These are phyloP conservation scores for Anneissia japonica DNA, from an alignment of 35 echinoderm and acorn worm genomes.

Conservation along the genomic window DNA sequence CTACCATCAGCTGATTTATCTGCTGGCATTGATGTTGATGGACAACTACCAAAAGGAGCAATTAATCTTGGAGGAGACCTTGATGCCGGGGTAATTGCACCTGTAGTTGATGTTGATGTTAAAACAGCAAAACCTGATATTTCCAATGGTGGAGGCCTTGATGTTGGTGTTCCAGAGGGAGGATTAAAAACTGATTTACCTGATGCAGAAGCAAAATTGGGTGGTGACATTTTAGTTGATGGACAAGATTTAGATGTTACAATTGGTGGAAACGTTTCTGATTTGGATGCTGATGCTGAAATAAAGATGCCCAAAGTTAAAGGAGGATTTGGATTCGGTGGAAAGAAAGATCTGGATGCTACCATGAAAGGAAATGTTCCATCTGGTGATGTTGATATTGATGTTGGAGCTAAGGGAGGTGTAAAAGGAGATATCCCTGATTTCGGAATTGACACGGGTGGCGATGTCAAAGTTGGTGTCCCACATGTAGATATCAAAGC, in stretches of 20 bases:
- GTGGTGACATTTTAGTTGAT: neutral
- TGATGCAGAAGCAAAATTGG: neutral
- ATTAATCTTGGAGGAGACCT: neutral
- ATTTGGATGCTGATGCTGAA: too few species aligned
- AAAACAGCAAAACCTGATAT: slow-evolving; percentile 12
- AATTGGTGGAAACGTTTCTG: neutral
- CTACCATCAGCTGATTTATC: neutral
- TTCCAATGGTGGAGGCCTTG: neutral
- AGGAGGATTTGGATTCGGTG: neutral
- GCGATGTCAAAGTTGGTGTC: slow-evolving; percentile 1
- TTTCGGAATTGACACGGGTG: neutral
- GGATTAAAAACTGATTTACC: slow-evolving; percentile 19
- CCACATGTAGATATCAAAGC: slow-evolving; percentile 24
- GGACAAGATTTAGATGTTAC: neutral
- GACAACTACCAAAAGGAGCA: slow-evolving; percentile 20
- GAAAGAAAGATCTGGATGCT: too few species aligned
- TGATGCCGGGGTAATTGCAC: slow-evolving; percentile 8
- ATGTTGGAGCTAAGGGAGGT: neutral
- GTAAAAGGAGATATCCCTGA: slow-evolving; percentile 33
- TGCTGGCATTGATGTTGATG: too few species aligned
- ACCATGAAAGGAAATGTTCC: too few species aligned
- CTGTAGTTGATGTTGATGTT: slow-evolving; percentile 34
- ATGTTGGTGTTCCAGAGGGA: slow-evolving; percentile 1
- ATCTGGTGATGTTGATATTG: neutral
- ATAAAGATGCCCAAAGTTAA: too few species aligned